Evolutionary conservation across 1,140 invertebrate genomes (phyloP).

Genomic region (Caenorhabditis tropicalis): DNA sequence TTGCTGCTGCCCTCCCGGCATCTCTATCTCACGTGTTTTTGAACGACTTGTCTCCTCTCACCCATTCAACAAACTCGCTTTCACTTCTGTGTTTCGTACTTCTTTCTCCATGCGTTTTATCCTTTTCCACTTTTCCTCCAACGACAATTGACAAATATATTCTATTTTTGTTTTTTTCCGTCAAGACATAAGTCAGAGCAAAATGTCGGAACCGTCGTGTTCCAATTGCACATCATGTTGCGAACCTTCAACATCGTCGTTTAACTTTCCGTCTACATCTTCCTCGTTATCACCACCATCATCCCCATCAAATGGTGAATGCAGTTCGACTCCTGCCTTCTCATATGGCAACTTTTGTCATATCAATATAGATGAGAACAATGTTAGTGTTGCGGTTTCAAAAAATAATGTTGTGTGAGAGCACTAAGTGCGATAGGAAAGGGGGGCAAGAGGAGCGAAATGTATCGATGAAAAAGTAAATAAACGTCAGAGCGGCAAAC

Average conservation of each 20-base stretch:
- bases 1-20: conserved; percentile 17
- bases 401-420: background rate
- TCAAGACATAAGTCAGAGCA: background rate
- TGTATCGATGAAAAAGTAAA: conserved; percentile 35
- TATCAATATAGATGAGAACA: background rate
- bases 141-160: background rate
- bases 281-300: too few species aligned
- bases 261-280: background rate
- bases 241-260: background rate
- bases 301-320: too few species aligned
- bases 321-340: background rate
- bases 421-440: conserved; percentile 1
- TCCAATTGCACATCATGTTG: background rate
- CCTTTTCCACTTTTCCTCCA: background rate
- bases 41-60: conserved; percentile 7
- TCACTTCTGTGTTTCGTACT: background rate
- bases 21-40: conserved; percentile 25
- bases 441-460: background rate
- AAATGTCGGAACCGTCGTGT: background rate
- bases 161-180: background rate
- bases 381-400: conserved; percentile 5
- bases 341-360: conserved; percentile 27
- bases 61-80: conserved; percentile 17
- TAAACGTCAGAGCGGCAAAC: conserved; percentile 1
- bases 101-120: conserved; percentile 1